A percentile compares a stretch with the other conserved stretches of the same genome.
Evolutionary conservation across 2,113 vertebrate species (phyloP).

Genomic region (Pogona vitticeps): DNA sequence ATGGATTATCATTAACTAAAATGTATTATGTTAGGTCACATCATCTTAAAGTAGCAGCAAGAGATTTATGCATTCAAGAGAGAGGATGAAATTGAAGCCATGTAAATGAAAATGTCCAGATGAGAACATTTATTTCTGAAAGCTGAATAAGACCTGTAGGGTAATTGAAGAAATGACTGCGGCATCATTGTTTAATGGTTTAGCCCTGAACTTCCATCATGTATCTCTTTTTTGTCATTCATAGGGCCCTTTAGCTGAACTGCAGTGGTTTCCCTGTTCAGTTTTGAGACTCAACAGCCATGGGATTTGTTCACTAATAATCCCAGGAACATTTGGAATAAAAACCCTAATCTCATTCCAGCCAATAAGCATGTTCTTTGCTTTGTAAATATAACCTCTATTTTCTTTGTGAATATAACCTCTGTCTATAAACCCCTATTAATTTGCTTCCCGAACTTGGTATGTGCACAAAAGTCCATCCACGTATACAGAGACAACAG

Average conservation of each 20-base stretch:
- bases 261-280: neutral
- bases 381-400: neutral
- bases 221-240: neutral
- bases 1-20: neutral
- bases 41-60: constrained; percentile 10
- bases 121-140: constrained; percentile 5
- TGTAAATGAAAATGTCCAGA: neutral
- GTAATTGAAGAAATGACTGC: neutral
- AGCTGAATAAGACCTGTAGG: constrained; percentile 8
- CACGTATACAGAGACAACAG: neutral
- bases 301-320: neutral
- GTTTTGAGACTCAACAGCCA: neutral
- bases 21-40: neutral
- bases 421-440: too few relatives aligned
- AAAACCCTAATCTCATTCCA: neutral
- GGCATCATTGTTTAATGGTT: neutral
- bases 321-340: neutral
- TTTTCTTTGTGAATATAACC: neutral
- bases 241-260: neutral
- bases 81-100: neutral
- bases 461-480: too few relatives aligned
- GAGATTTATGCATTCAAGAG: constrained; percentile 11
- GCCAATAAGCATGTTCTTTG: neutral
- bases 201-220: neutral
- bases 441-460: too few relatives aligned